Evolutionary conservation across 2,113 vertebrate species (phyloP).

Genomic region (Dermatemys mawii): DNA sequence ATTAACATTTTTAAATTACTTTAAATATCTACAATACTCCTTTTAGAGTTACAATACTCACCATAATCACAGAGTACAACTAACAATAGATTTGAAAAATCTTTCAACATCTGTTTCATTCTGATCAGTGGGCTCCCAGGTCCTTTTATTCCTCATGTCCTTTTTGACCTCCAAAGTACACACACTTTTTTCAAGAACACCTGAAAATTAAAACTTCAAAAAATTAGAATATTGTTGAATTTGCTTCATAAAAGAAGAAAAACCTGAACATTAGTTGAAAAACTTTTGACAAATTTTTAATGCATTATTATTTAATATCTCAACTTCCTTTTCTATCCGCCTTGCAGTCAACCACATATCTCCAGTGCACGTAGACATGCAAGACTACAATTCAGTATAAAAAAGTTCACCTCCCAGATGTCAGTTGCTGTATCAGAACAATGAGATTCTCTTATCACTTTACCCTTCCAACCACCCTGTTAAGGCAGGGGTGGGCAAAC

Average conservation of each 20-base stretch:
- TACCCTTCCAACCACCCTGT: background rate
- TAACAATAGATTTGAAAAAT: conserved; percentile 84
- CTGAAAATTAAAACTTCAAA: conserved; percentile 67
- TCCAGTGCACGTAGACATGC: background rate
- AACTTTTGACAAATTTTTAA: background rate
- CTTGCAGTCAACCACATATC: background rate
- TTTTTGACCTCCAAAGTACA: conserved; percentile 58
- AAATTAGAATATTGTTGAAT: conserved; percentile 11
- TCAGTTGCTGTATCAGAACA: background rate
- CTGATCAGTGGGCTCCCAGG: conserved; percentile 82
- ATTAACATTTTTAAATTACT: background rate
- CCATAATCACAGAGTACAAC: conserved; percentile 89
- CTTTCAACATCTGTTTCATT: conserved; percentile 90
- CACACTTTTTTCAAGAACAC: conserved; percentile 41
- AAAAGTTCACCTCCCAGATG: background rate
- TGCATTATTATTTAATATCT: background rate
- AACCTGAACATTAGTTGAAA: background rate
- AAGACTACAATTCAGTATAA: background rate
- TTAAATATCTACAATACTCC: background rate
- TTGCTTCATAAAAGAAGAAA: conserved; percentile 18
- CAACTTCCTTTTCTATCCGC: background rate
- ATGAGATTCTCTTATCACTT: background rate
- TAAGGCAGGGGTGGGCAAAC: too few species aligned
- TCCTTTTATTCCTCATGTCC: conserved; percentile 88
- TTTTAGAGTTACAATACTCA: conserved; percentile 75